Conservation (phyloP, 2,113 vertebrate genomes). For the Furnarius figulus region DNA sequence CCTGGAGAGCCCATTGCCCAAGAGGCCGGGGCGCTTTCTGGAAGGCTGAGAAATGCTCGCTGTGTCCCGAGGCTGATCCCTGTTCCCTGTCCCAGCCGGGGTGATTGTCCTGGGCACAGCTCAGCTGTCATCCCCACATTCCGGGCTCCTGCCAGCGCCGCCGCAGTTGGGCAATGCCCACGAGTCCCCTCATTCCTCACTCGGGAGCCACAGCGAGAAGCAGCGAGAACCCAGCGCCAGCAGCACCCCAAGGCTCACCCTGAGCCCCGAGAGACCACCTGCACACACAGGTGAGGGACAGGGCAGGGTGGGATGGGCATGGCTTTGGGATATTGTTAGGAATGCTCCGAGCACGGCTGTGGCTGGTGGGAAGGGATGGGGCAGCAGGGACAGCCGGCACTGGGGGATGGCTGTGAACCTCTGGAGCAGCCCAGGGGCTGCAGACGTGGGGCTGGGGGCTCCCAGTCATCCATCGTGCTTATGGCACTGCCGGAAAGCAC, state of each 20-base stretch:
- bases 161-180: constrained; percentile 43
- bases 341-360: neutral
- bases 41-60: too few relatives aligned
- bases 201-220: neutral
- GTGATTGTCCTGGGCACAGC: neutral
- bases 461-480: fast-evolving
- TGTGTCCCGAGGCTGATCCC: neutral
- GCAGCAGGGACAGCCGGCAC: neutral
- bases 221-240: neutral
- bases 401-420: fast-evolving
- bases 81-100: neutral
- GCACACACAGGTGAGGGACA: neutral
- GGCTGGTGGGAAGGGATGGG: fast-evolving
- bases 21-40: too few relatives aligned
- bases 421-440: fast-evolving
- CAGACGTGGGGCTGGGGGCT: neutral
- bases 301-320: neutral
- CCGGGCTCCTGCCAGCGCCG: constrained; percentile 17
- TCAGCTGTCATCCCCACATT: constrained; percentile 46
- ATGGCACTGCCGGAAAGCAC: fast-evolving
- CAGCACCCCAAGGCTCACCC: neutral
- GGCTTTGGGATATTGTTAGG: neutral
- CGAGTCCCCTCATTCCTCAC: neutral
- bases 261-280: fast-evolving
- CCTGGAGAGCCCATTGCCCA: neutral